phyloP scores from a whole-genome alignment of 2,888 invertebrate genomes.

The Uropetala carovei region DNA sequence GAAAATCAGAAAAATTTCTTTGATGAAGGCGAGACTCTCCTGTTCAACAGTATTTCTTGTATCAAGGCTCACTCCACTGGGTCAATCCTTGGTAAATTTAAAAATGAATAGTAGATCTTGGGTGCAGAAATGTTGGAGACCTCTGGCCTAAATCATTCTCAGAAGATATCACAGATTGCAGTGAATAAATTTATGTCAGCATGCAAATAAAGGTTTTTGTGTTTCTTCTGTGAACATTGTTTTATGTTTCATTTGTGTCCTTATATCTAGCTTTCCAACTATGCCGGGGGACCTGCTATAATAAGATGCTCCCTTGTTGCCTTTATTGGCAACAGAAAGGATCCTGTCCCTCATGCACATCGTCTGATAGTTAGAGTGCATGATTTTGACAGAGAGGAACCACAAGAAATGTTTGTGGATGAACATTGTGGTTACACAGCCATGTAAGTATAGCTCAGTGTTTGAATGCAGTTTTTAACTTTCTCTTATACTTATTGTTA shows the following conservation, averaged over 20 bases:
- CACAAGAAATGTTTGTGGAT: constrained; percentile 80
- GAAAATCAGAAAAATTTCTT: too few relatives aligned
- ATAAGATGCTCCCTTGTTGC: constrained; percentile 83
- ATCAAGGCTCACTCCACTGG: too few relatives aligned
- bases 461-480: too few relatives aligned
- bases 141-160: background rate
- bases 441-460: constrained; percentile 75
- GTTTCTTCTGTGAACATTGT: background rate
- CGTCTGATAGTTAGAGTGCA: constrained; percentile 82
- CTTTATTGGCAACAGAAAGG: constrained; percentile 77
- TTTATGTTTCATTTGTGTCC: background rate
- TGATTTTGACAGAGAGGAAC: constrained; percentile 82
- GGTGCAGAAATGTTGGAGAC: background rate
- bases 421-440: constrained; percentile 81
- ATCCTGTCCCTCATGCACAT: constrained; percentile 83
- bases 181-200: background rate
- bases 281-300: constrained; percentile 77
- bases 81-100: too few relatives aligned
- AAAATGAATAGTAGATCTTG: too few relatives aligned
- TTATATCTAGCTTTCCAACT: constrained; percentile 76
- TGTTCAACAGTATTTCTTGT: too few relatives aligned
- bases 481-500: too few relatives aligned
- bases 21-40: too few relatives aligned
- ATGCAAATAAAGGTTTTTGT: background rate
- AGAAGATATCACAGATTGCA: background rate